Evolutionary conservation across 2,113 vertebrate species (phyloP), one percentile per base, ranked within the genome.

Genomic region (Actinemys pallida): DNA sequence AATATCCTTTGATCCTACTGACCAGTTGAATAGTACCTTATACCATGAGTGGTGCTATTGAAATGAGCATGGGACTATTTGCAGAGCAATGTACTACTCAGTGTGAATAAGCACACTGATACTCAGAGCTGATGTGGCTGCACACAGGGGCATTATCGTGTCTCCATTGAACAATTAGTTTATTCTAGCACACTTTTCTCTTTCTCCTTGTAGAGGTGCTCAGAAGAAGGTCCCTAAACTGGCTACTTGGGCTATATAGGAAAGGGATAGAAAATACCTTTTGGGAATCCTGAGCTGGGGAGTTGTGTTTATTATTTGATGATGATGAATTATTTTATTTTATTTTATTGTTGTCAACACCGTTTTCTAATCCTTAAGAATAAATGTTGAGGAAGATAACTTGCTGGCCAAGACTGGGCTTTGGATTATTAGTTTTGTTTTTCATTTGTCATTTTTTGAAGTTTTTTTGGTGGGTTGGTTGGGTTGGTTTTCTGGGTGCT

Each of bases 31-130:
- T 42, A 75, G n/a, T 27, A 1, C 49, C 45, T 45, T 53, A 16
- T 3, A 27, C 6, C 1, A 1, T 42, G 31, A 59, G 59, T 83
- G 35, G 1, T 0, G 19, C 22, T 10, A 3, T 17, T 86, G 62
- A 80, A 81, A 69, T 24, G 10, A 10, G 19, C 80, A 2, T 45
- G 42, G 22, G 42, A 35, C 42, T 50, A 89, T 54, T 83, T 6
- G 3, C 72, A 12, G 9, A 52, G 4, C 57, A 25, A 0, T 72
- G 12, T 31, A 78, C n/a, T 62, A 39, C 81, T 83, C 86, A 57
- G 89, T 6, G 5, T 72, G 39, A 92, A 16, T 29, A 54, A 89
- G 13, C 56, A 2, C 10, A 24, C 81, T 25, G 22, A 19, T 47
- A 2, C 82, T 92, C 24, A 89, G 42, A 88, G 57, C 6, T n/a